A percentile compares a stretch with the other conserved stretches of the same genome.
These are phyloP conservation scores for Dromiciops gliroides DNA, from an alignment of 2,113 vertebrate genomes.

Conservation along the genomic window DNA sequence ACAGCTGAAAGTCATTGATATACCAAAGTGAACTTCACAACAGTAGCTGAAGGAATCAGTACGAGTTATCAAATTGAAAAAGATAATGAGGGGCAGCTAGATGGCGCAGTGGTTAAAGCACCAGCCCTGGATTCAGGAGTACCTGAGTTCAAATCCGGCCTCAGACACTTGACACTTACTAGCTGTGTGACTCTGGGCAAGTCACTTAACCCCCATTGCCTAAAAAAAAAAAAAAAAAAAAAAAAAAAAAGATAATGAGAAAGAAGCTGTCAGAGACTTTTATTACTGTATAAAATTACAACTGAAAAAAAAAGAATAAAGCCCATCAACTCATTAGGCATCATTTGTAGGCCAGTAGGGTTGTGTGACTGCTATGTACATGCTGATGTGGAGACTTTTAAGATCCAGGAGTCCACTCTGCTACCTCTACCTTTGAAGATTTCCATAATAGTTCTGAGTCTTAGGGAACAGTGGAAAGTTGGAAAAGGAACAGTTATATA, in stretches of 20 bases:
- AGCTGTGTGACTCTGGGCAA: too few relatives aligned
- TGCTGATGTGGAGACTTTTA: slow-evolving; percentile 9
- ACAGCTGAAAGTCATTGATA: slow-evolving; percentile 51
- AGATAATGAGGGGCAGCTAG: slow-evolving; percentile 42
- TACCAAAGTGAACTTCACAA: slow-evolving; percentile 58
- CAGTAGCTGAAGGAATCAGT: slow-evolving; percentile 58
- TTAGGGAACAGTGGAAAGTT: background rate
- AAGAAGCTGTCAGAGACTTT: slow-evolving; percentile 49
- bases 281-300: slow-evolving; percentile 58
- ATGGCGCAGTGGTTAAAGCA: too few relatives aligned
- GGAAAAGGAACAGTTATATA: background rate
- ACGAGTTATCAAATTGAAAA: slow-evolving; percentile 60
- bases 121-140: too few relatives aligned
- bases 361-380: background rate
- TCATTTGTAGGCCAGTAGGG: background rate
- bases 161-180: too few relatives aligned
- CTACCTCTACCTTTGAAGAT: slow-evolving; percentile 28
- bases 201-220: too few relatives aligned
- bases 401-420: background rate
- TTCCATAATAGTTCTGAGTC: background rate
- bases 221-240: slow-evolving; percentile 56
- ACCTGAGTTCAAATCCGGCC: too few relatives aligned
- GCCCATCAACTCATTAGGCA: slow-evolving; percentile 55
- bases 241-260: slow-evolving; percentile 57
- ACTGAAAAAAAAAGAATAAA: slow-evolving; percentile 53